Percentiles rank a stretch among this genome's conserved stretches.
Evolutionary conservation across 2,888 invertebrate genomes (phyloP).

Genomic region (Yponomeuta sedellus): DNA sequence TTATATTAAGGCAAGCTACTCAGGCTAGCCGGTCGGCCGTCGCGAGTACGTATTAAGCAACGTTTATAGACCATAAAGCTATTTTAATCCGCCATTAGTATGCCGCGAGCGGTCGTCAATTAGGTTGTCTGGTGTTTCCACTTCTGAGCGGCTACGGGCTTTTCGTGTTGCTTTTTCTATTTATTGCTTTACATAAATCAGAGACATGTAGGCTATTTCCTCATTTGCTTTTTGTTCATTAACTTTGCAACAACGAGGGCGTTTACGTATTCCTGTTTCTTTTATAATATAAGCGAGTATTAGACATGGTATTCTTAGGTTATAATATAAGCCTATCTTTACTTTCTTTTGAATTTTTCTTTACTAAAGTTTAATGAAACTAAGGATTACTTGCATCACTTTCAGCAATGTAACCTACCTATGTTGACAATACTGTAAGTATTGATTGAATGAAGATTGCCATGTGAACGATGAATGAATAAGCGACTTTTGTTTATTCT

Average conservation of each 20-base stretch:
- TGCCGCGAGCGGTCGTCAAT: slow-evolving; percentile 59
- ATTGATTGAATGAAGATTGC: too few relatives aligned
- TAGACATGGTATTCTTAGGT: too few relatives aligned
- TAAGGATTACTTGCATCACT: too few relatives aligned
- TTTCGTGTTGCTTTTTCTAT: not conserved
- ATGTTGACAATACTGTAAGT: too few relatives aligned
- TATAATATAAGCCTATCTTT: too few relatives aligned
- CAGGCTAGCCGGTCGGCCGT: slow-evolving; percentile 21
- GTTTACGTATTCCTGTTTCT: not conserved
- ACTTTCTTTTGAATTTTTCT: too few relatives aligned
- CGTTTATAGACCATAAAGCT: slow-evolving; percentile 61
- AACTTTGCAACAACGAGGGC: not conserved
- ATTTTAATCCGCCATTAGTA: slow-evolving; percentile 68
- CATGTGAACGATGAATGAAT: too few relatives aligned
- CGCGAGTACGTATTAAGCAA: slow-evolving; percentile 32
- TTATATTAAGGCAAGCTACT: slow-evolving; percentile 21
- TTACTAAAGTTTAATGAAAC: too few relatives aligned
- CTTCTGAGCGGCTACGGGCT: slow-evolving; percentile 2
- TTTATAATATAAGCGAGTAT: too few relatives aligned
- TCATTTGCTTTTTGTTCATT: not conserved
- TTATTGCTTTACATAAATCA: not conserved
- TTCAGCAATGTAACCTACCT: too few relatives aligned
- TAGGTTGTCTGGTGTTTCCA: slow-evolving; percentile 31
- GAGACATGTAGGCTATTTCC: not conserved
- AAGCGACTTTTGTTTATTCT: too few relatives aligned